Evolutionary conservation across 2,797 vertebrate genomes (phyloP), one percentile per base, ranked within the genome.

Genomic region (Anabacerthia variegaticeps): DNA sequence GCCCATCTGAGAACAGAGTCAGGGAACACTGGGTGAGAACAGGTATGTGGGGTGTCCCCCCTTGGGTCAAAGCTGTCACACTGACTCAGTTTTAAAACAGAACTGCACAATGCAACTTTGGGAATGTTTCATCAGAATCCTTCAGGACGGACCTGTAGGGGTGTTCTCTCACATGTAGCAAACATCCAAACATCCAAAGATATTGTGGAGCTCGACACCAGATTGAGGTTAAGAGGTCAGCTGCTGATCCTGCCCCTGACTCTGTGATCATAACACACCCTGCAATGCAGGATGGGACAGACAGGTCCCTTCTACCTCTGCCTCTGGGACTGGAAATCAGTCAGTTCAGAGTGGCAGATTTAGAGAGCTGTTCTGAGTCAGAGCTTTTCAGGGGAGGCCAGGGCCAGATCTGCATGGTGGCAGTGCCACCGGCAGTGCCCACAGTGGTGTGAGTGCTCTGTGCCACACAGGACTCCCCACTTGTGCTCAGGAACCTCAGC

Each of bases 61-160:
- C 13, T 23, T 6, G 21, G 7, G 6, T n/a, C 62, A 73, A 61
- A 81, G 91, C 80, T 86, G 61, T 26, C 37, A 12, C 30, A 52
- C 4, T 3, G 1, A 19, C 6, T 22, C 59, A 49, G 32, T 23
- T 3, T 6, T 14, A 69, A 2, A 22, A 58, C 2, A 16, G 9
- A 66, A 7, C 18, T 34, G n/a, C 46, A 26, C 30, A 22, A 1
- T 44, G 23, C 1, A 28, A 28, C 37, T 3, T 41, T 4, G 59
- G 83, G 68, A 71, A 20, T 18, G 14, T 20, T 30, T 18, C 76
- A 34, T 6, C 69, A 77, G 16, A 71, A 43, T 7, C 48, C 39
- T 67, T n/a, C 37, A 16, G 54, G 26, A 39, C 11, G 49, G 28
- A 41, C 26, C 27, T 54, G 46, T 2, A 63, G 32, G 12, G 52